phyloP scores from a whole-genome alignment of 2,113 vertebrate genomes.

The Otocyon megalotis region DNA sequence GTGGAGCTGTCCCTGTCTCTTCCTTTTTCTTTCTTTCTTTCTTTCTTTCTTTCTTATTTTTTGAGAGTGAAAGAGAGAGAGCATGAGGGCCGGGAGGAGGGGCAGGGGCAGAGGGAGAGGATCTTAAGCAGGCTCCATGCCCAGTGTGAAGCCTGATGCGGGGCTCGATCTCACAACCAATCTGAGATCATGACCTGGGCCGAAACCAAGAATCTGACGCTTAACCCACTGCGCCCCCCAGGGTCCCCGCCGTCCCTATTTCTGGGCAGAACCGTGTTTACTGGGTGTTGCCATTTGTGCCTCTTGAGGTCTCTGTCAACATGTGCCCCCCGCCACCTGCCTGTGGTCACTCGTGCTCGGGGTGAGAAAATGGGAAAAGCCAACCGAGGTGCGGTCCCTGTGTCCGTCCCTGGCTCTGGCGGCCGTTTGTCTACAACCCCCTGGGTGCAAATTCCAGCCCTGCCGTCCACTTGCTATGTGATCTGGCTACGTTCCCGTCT shows the following conservation, averaged over 20 bases:
- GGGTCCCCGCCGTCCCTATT: neutral
- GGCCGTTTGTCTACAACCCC: neutral
- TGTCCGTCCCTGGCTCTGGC: neutral
- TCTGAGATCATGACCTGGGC: neutral
- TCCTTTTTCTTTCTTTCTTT: neutral
- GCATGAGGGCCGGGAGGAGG: neutral
- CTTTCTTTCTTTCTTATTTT: neutral
- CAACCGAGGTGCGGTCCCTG: rapidly evolving
- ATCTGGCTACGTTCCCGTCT: neutral
- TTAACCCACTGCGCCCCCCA: neutral
- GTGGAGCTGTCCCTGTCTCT: neutral
- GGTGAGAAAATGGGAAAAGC: neutral
- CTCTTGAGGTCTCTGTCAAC: neutral
- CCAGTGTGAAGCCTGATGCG: neutral
- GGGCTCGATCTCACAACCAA: neutral
- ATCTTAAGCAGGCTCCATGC: neutral
- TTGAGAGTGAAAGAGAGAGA: neutral
- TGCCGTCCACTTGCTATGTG: neutral
- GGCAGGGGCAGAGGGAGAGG: neutral
- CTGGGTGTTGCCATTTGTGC: neutral
- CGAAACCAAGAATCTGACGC: neutral
- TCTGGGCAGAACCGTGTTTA: neutral
- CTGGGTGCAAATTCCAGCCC: neutral
- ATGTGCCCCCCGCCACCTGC: rapidly evolving
- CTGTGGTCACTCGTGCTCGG: neutral